phyloP scores from a whole-genome alignment of 2,888 invertebrate species.

The Girardia tigrina region DNA sequence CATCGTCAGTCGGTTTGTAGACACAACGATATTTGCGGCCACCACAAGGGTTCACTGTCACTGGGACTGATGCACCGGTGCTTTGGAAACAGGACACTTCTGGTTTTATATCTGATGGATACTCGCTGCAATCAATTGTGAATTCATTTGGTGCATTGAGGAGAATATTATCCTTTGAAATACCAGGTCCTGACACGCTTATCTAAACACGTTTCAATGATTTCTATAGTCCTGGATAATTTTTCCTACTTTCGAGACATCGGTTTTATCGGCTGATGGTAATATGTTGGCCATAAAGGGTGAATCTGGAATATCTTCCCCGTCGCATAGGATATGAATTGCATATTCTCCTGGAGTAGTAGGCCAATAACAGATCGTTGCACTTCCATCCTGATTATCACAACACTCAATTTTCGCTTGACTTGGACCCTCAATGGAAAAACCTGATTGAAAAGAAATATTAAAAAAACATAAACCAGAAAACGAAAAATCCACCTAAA shows the following conservation, averaged over 20 bases:
- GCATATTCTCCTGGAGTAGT: conserved; percentile 29
- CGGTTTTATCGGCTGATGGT: conserved; percentile 50
- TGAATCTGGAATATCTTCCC: conserved; percentile 29
- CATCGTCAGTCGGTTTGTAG: not conserved
- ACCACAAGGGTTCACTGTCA: not conserved
- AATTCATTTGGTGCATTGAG: conserved; percentile 60
- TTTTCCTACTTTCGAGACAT: not conserved
- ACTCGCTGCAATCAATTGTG: conserved; percentile 60
- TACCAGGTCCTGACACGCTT: conserved; percentile 47
- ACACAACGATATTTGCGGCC: not conserved
- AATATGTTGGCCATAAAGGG: conserved; percentile 59
- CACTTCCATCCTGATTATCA: conserved; percentile 32
- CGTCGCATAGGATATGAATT: conserved; percentile 29
- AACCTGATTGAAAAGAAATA: conserved; percentile 38
- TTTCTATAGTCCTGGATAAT: not conserved
- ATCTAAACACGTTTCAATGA: conserved; percentile 8
- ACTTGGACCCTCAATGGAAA: conserved; percentile 32
- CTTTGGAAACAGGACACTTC: conserved; percentile 1
- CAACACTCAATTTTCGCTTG: conserved; percentile 31
- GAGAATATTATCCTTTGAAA: conserved; percentile 45
- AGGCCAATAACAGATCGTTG: conserved; percentile 27
- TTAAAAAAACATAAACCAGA: too few relatives aligned
- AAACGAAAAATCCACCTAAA: conserved; percentile 55
- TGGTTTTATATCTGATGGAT: conserved; percentile 8
- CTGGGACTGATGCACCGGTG: conserved; percentile 21